Evolutionary conservation across 2,113 vertebrate species (phyloP), one percentile per base, ranked within the genome.

Genomic region (Danionella cerebrum): DNA sequence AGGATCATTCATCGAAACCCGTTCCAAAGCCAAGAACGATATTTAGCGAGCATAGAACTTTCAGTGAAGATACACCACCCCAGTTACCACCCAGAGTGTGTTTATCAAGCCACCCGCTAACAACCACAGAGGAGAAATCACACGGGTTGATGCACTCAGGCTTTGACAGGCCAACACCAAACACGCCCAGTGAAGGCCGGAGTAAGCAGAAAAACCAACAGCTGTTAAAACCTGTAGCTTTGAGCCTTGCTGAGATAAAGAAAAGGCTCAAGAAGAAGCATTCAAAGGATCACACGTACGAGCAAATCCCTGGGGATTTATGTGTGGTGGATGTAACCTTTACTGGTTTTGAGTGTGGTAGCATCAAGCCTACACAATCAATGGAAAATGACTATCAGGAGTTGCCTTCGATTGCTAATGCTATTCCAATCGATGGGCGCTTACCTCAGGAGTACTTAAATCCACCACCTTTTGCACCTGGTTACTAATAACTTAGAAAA

Each of bases 201-300:
- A 19, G 10, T 6, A 64, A 71, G 21, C 19, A 66, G 27, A 69
- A 54, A 10, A 66, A 29, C 60, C 71, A 24, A 14, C 62, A 55
- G 1, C 76, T 78, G 5, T 38, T 4, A 1, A 85, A 79, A 76
- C 70, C 76, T 1, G 64, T 65, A 0, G 55, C 68, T 55, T 38
- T 59, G 38, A 79, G 76, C 68, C 54, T 86, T 2, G 81, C 68
- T 44, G 79, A 76, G 45, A 52, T 84, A 7, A 86, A 73, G 66
- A 88, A 78, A 65, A 85, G 76, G 66, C 76, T 85, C 9, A 72
- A 80, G 27, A 83, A 75, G 60, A 83, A 67, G 47, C 79, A 11
- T 0, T 45, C 38, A 1, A 65, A 78, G 41, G 76, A 84, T 19
- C 52, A 53, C 13, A 47, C 45, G 0, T 19, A 44, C 6, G 11